A percentile compares a stretch with the other conserved stretches of the same genome.
These are phyloP conservation scores for Ennomos erosarius DNA, from an alignment of 2,888 invertebrate genomes.

Conservation along the genomic window DNA sequence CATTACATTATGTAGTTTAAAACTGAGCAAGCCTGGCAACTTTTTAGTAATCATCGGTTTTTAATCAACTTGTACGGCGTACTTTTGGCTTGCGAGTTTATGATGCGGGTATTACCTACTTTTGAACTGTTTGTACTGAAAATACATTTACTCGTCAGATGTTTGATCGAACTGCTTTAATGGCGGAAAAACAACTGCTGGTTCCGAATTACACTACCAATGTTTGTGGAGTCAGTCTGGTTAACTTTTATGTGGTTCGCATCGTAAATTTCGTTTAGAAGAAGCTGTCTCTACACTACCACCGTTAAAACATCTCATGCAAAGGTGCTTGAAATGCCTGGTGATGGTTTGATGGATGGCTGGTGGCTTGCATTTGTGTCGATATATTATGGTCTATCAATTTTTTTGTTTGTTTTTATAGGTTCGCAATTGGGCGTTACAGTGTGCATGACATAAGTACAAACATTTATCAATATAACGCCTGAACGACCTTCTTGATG, in stretches of 20 bases:
- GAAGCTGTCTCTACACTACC: slow-evolving; percentile 12
- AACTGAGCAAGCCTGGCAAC: no score
- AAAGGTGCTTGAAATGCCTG: no score
- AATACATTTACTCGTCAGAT: slow-evolving; percentile 72
- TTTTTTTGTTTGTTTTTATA: no score
- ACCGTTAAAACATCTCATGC: neutral
- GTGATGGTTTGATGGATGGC: no score
- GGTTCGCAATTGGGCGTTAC: no score
- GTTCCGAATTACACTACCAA: slow-evolving; percentile 24
- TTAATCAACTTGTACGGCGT: slow-evolving; percentile 5
- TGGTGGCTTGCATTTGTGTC: no score
- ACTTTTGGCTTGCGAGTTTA: slow-evolving; percentile 6
- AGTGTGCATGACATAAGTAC: no score
- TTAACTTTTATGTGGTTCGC: slow-evolving; percentile 34
- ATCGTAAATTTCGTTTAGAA: slow-evolving; percentile 21
- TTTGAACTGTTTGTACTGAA: slow-evolving; percentile 70
- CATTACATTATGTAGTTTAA: no score
- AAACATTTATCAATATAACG: no score
- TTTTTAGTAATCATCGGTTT: no score
- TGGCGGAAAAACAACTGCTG: slow-evolving; percentile 65
- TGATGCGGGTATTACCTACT: slow-evolving; percentile 42
- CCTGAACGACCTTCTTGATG: no score
- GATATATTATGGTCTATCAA: no score
- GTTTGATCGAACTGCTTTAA: slow-evolving; percentile 70
- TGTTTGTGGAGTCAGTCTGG: slow-evolving; percentile 27